Percentiles rank a stretch among this genome's conserved stretches.
Evolutionary conservation across 2,113 vertebrate genomes (phyloP).

Genomic region (Lichenostomus cassidix): DNA sequence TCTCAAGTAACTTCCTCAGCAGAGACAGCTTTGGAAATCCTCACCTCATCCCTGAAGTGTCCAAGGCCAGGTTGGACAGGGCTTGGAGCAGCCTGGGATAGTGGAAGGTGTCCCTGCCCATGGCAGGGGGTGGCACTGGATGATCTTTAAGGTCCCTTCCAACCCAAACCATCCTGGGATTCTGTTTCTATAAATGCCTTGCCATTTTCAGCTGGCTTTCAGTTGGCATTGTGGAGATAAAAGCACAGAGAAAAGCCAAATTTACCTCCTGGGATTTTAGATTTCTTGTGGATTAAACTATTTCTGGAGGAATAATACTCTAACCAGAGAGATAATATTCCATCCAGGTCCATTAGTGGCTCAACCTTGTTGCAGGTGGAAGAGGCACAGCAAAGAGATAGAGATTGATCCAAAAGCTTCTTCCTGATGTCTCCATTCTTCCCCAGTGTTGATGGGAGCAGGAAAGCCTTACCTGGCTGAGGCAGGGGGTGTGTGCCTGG

Average conservation of each 20-base stretch:
- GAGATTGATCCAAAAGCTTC: not conserved
- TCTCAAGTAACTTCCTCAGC: not conserved
- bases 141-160: not conserved
- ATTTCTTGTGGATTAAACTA: not conserved
- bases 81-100: fast-evolving
- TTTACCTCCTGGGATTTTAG: not conserved
- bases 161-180: not conserved
- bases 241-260: not conserved
- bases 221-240: not conserved
- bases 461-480: not conserved
- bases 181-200: not conserved
- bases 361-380: not conserved
- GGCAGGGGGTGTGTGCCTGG: too few relatives aligned
- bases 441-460: not conserved
- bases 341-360: fast-evolving
- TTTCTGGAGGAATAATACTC: not conserved
- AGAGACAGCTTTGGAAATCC: not conserved
- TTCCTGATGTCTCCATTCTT: not conserved
- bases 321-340: not conserved
- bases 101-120: not conserved
- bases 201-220: not conserved
- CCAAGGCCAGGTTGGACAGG: fast-evolving
- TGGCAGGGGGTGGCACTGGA: fast-evolving
- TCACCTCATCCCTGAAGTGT: not conserved
- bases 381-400: not conserved